phyloP scores from a whole-genome alignment of 2,797 vertebrate genomes.

The Lithobates sylvaticus region DNA sequence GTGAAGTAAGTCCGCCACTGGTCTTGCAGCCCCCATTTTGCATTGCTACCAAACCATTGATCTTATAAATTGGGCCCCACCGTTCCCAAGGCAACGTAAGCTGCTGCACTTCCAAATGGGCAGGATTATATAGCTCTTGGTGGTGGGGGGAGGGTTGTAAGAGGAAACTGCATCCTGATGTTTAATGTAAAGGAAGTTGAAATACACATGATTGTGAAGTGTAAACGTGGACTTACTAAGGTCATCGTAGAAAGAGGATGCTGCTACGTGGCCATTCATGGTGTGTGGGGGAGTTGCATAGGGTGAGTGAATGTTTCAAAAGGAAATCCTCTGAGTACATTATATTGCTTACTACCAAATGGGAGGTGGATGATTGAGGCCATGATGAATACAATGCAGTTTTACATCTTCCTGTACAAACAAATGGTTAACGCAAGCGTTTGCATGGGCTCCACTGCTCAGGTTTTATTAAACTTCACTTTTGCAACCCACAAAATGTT shows the following conservation, averaged over 20 bases:
- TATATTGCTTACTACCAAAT: background rate
- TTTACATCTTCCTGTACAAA: background rate
- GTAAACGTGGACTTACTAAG: conserved; percentile 33
- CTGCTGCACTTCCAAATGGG: conserved; percentile 61
- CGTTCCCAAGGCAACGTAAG: conserved; percentile 63
- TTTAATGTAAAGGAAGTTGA: conserved; percentile 63
- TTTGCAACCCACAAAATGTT: background rate
- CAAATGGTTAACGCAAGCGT: background rate
- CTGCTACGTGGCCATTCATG: conserved; percentile 30
- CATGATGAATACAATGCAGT: background rate
- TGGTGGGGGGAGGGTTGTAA: conserved; percentile 57
- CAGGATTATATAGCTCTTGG: conserved; percentile 59
- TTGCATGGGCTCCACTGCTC: background rate
- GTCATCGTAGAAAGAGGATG: conserved; percentile 32
- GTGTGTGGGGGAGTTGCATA: conserved; percentile 6
- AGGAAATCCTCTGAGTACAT: conserved; percentile 8
- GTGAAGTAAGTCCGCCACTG: conserved; percentile 7
- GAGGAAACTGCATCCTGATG: conserved; percentile 62
- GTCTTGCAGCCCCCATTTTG: conserved; percentile 47
- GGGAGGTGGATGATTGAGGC: background rate
- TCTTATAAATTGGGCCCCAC: conserved; percentile 63
- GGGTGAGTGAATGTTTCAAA: conserved; percentile 20
- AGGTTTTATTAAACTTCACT: background rate
- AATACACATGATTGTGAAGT: conserved; percentile 46
- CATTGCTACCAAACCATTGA: conserved; percentile 62